Conservation (phyloP, 2,888 invertebrate species). For the Erynnis tages region DNA sequence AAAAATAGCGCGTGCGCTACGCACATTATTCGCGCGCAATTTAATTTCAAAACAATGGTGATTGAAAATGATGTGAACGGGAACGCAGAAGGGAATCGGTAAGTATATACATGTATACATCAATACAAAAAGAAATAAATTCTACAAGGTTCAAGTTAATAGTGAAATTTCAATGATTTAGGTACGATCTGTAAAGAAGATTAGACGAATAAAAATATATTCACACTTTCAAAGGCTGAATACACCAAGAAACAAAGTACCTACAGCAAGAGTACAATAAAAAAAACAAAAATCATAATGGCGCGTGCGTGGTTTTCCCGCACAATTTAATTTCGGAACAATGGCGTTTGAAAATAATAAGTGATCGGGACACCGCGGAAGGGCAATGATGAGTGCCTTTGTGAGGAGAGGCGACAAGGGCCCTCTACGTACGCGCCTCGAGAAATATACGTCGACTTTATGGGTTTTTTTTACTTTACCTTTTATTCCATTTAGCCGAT, state of each 20-base stretch:
- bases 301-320: constrained; percentile 40
- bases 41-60: no score
- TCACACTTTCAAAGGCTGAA: background rate
- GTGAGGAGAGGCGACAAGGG: constrained; percentile 49
- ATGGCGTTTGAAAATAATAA: constrained; percentile 57
- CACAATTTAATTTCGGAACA: constrained; percentile 49
- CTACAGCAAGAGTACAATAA: background rate
- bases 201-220: background rate
- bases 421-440: constrained; percentile 52
- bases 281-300: constrained; percentile 31
- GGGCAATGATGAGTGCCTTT: constrained; percentile 54
- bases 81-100: no score
- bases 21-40: no score
- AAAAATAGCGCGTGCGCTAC: no score
- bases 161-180: no score
- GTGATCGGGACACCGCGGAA: constrained; percentile 52
- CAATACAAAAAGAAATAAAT: no score
- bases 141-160: no score
- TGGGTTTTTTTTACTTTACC: constrained; percentile 18
- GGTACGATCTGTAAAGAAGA: no score
- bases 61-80: no score
- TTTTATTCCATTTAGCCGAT: constrained; percentile 26
- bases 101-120: no score
- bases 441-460: constrained; percentile 34
- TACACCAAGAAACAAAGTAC: constrained; percentile 10